Conservation (phyloP, 2,888 invertebrate genomes). For the Calameuta idolon region DNA sequence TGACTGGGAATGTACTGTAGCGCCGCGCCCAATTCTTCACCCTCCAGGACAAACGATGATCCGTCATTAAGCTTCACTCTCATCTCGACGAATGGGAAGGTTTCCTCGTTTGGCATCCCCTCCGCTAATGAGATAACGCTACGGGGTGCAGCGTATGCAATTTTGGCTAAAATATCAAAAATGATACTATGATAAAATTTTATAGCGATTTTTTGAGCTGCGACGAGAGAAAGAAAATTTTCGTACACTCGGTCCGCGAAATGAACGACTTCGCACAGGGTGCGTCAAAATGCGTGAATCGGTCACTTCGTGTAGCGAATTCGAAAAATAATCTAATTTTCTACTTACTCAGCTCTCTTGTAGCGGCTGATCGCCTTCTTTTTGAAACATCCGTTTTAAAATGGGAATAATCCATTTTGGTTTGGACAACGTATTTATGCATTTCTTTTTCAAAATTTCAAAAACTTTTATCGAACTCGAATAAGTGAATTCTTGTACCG, state of each 20-base stretch:
- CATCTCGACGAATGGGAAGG: slow-evolving; percentile 78
- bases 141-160: slow-evolving; percentile 68
- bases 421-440: slow-evolving; percentile 34
- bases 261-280: too few species aligned
- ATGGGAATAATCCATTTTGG: slow-evolving; percentile 67
- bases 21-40: slow-evolving; percentile 73
- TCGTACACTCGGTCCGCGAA: too few species aligned
- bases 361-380: slow-evolving; percentile 68
- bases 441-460: slow-evolving; percentile 7
- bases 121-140: slow-evolving; percentile 75
- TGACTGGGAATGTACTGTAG: slow-evolving; percentile 83
- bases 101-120: slow-evolving; percentile 80
- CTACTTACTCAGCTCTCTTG: slow-evolving; percentile 70
- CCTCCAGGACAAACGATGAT: slow-evolving; percentile 70
- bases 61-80: slow-evolving; percentile 72
- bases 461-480: background rate
- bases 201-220: too few species aligned
- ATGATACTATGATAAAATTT: too few species aligned
- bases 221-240: too few species aligned
- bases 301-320: too few species aligned
- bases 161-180: slow-evolving; percentile 65
- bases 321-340: background rate
- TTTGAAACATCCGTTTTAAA: slow-evolving; percentile 68
- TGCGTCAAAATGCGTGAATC: too few species aligned
- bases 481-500: background rate